phyloP scores from a whole-genome alignment of 1,140 invertebrate species.

The Zaprionus taronus region DNA sequence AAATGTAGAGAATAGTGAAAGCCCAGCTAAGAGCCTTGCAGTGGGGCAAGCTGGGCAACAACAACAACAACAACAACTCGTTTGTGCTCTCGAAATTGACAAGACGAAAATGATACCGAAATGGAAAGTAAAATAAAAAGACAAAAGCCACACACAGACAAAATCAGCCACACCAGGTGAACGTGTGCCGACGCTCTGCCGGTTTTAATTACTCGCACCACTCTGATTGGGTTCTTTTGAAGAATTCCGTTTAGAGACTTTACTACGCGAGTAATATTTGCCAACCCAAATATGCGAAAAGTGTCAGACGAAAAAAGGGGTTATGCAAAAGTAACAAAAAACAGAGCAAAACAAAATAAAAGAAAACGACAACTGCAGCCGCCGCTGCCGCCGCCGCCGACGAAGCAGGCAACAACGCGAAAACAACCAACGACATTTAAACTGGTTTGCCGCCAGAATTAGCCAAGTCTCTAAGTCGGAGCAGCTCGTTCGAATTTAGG shows the following conservation, averaged over 20 bases:
- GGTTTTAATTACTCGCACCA: constrained; percentile 25
- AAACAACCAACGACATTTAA: constrained; percentile 45
- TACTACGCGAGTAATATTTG: background rate
- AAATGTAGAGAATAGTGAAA: constrained; percentile 29
- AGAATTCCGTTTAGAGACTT: constrained; percentile 7
- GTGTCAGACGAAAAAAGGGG: constrained; percentile 51
- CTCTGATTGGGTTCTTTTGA: constrained; percentile 53
- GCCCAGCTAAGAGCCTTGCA: constrained; percentile 20
- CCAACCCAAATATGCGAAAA: constrained; percentile 57
- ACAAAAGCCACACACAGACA: background rate
- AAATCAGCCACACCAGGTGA: background rate
- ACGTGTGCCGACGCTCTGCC: background rate
- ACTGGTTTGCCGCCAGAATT: constrained; percentile 76
- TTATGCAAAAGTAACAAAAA: constrained; percentile 64
- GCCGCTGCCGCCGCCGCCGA: constrained; percentile 44
- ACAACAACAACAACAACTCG: constrained; percentile 31
- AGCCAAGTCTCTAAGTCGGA: constrained; percentile 60
- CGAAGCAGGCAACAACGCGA: constrained; percentile 6
- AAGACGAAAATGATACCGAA: constrained; percentile 33
- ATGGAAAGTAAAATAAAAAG: constrained; percentile 31
- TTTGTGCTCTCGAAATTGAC: constrained; percentile 35
- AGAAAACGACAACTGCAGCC: constrained; percentile 52
- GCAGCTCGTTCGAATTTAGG: constrained; percentile 39
- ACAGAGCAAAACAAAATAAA: constrained; percentile 20
- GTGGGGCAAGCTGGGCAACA: background rate